Conservation (phyloP, 2,797 vertebrate genomes). For the Phrynocephalus forsythii region DNA sequence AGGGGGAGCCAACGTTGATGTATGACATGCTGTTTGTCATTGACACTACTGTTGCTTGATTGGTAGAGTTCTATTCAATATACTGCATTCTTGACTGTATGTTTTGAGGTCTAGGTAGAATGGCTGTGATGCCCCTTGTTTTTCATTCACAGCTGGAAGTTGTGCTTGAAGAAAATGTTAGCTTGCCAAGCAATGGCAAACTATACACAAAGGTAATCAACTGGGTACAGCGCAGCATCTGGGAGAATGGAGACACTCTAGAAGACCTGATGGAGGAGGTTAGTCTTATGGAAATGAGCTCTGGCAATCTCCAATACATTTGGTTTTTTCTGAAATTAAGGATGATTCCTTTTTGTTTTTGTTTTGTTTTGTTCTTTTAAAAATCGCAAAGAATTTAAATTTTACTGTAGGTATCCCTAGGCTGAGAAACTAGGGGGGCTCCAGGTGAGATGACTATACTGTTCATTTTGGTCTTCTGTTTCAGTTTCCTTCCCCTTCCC, state of each 20-base stretch:
- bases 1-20: neutral
- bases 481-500: slow-evolving; percentile 64
- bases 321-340: slow-evolving; percentile 75
- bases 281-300: slow-evolving; percentile 86
- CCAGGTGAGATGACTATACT: slow-evolving; percentile 89
- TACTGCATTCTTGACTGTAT: neutral
- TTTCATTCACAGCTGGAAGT: slow-evolving; percentile 90
- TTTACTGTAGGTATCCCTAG: slow-evolving; percentile 86
- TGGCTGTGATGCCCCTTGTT: slow-evolving; percentile 21
- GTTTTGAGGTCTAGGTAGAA: neutral
- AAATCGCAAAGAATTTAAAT: slow-evolving; percentile 86
- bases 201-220: slow-evolving; percentile 98
- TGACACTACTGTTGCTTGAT: neutral
- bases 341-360: slow-evolving; percentile 75
- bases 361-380: slow-evolving; percentile 75
- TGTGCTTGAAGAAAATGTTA: slow-evolving; percentile 96
- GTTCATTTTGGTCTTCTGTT: slow-evolving; percentile 83
- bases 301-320: slow-evolving; percentile 48
- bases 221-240: slow-evolving; percentile 98
- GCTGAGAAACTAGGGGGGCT: slow-evolving; percentile 88
- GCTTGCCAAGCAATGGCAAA: slow-evolving; percentile 96
- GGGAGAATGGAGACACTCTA: slow-evolving; percentile 96
- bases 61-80: neutral
- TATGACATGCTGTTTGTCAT: neutral
- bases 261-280: slow-evolving; percentile 98